Percentiles rank a stretch among this genome's conserved stretches.
These are phyloP conservation scores for Lateolabrax maculatus DNA, from an alignment of 2,797 vertebrate species.

Conservation along the genomic window DNA sequence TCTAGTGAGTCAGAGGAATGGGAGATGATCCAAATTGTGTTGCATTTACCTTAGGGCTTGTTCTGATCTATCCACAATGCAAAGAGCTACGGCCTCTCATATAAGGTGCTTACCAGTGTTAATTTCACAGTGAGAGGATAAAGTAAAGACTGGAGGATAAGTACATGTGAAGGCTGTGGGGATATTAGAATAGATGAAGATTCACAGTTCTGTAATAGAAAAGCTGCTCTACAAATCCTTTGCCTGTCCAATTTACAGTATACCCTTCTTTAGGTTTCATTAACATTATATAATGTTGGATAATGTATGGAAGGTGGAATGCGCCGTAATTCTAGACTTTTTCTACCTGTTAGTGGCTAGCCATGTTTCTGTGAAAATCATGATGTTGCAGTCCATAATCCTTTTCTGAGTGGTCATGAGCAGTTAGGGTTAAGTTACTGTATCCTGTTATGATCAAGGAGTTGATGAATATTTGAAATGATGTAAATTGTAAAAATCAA, in stretches of 20 bases:
- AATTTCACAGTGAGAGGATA: constrained; percentile 28
- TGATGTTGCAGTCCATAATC: too few species aligned
- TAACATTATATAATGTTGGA: background rate
- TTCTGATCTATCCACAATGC: constrained; percentile 46
- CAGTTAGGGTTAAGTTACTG: too few species aligned
- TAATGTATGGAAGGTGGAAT: background rate
- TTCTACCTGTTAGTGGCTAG: too few species aligned
- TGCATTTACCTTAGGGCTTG: constrained; percentile 40
- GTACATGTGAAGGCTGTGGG: background rate
- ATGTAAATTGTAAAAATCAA: background rate
- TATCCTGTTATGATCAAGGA: too few species aligned
- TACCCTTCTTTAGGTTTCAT: background rate
- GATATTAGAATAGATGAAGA: background rate
- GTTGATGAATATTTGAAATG: too few species aligned
- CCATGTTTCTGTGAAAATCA: too few species aligned
- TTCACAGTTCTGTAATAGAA: background rate
- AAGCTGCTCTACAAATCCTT: background rate
- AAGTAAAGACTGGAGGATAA: background rate
- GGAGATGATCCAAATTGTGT: constrained; percentile 28
- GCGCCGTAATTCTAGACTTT: background rate
- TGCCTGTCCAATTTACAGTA: background rate
- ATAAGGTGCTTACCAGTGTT: constrained; percentile 24
- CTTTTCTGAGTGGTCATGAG: too few species aligned
- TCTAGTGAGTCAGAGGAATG: constrained; percentile 44
- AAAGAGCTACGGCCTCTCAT: constrained; percentile 16